These are phyloP conservation scores for Latheticus oryzae DNA, from an alignment of 2,888 invertebrate genomes.

Conservation along the genomic window DNA sequence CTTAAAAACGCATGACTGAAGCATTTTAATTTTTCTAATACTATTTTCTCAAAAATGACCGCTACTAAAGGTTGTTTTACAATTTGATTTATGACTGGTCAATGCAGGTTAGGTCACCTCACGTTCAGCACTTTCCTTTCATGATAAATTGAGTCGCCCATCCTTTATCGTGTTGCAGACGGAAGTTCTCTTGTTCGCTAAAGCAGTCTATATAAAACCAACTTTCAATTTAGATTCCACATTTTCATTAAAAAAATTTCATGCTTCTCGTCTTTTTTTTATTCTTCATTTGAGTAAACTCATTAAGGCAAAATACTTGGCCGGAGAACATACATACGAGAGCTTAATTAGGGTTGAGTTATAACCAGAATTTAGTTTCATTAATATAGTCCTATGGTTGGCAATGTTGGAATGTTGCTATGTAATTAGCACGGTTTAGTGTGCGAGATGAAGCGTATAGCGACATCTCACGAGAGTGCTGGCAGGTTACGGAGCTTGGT, in stretches of 20 bases:
- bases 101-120: conserved; percentile 29
- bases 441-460: too few species aligned
- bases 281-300: neutral
- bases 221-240: conserved; percentile 12
- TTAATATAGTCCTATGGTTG: conserved; percentile 40
- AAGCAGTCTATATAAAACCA: conserved; percentile 8
- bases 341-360: conserved; percentile 36
- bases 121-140: conserved; percentile 37
- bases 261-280: conserved; percentile 6
- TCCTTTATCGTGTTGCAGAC: conserved; percentile 39
- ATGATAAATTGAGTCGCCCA: conserved; percentile 38
- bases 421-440: conserved; percentile 48
- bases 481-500: too few species aligned
- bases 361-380: conserved; percentile 43
- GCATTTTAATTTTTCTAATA: conserved; percentile 13
- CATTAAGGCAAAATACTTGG: too few species aligned
- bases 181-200: conserved; percentile 6
- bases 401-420: conserved; percentile 40
- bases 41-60: conserved; percentile 33
- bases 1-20: too few species aligned
- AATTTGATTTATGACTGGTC: conserved; percentile 35
- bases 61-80: conserved; percentile 15
- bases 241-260: conserved; percentile 23
- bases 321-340: conserved; percentile 4
- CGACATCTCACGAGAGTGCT: too few species aligned